Conservation (phyloP, 2,113 vertebrate species). For the Tenebrosternarchus preto region DNA sequence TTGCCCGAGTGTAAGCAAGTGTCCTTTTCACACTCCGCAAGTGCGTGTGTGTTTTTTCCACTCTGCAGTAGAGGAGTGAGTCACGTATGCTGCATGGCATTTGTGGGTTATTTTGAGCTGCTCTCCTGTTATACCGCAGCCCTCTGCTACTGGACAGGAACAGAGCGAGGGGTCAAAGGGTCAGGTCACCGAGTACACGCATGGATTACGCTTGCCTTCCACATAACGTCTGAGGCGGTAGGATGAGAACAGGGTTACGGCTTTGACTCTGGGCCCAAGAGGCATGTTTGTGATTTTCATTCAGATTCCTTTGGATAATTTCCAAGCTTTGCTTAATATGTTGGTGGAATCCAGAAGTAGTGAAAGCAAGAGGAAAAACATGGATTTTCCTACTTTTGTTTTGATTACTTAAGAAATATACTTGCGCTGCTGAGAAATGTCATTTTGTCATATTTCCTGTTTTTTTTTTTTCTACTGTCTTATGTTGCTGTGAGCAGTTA, state of each 20-base stretch:
- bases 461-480: background rate
- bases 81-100: conserved; percentile 46
- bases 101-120: conserved; percentile 43
- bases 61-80: conserved; percentile 38
- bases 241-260: too few relatives aligned
- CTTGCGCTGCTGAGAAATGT: background rate
- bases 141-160: conserved; percentile 8
- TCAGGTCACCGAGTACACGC: conserved; percentile 22
- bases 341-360: too few relatives aligned
- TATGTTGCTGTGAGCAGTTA: background rate
- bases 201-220: background rate
- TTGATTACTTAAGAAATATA: background rate
- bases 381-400: conserved; percentile 2
- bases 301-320: conserved; percentile 4
- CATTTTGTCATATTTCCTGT: background rate
- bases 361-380: background rate
- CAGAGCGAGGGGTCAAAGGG: conserved; percentile 30
- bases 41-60: conserved; percentile 19
- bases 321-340: background rate
- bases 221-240: too few relatives aligned
- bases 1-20: conserved; percentile 9
- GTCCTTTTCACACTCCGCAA: conserved; percentile 37
- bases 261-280: too few relatives aligned
- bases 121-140: background rate
- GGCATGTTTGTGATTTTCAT: background rate